Conservation (phyloP, 2,797 vertebrate species). For the Sebastes iracundus region DNA sequence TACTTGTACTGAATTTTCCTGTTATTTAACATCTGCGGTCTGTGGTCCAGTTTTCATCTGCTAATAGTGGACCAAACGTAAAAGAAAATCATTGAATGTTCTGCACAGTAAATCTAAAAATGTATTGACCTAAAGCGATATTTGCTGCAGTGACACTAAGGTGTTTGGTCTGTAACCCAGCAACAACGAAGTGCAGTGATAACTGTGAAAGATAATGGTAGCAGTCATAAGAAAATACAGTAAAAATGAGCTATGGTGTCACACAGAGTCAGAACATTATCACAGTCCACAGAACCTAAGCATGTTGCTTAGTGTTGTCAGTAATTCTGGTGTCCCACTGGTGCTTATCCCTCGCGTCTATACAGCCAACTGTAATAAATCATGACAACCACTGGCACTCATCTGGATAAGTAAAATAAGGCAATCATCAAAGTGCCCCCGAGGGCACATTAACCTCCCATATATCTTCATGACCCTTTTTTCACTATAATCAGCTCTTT, state of each 20-base stretch:
- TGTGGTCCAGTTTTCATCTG: not conserved
- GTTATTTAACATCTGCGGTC: not conserved
- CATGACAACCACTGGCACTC: constrained; percentile 8
- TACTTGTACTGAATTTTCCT: not conserved
- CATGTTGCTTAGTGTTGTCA: not conserved
- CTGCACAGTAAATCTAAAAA: not conserved
- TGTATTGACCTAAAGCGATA: not conserved
- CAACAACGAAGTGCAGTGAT: not conserved
- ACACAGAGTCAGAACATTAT: not conserved
- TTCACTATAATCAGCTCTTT: not conserved
- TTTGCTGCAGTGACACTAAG: not conserved
- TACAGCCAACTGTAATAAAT: constrained; percentile 25
- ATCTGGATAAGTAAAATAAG: constrained; percentile 45
- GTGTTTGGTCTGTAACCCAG: not conserved
- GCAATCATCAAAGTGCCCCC: constrained; percentile 46
- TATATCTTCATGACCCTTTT: constrained; percentile 6
- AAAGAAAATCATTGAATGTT: not conserved
- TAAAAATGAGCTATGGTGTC: not conserved
- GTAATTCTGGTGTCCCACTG: not conserved
- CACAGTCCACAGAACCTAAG: not conserved
- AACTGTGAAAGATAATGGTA: not conserved
- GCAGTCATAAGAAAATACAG: not conserved
- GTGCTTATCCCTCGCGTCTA: not conserved
- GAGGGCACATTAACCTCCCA: constrained; percentile 7
- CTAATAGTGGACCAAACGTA: not conserved